Evolutionary conservation across 2,113 vertebrate species (phyloP), one percentile per base, ranked within the genome.

Genomic region (Callochromis pleurospilus): DNA sequence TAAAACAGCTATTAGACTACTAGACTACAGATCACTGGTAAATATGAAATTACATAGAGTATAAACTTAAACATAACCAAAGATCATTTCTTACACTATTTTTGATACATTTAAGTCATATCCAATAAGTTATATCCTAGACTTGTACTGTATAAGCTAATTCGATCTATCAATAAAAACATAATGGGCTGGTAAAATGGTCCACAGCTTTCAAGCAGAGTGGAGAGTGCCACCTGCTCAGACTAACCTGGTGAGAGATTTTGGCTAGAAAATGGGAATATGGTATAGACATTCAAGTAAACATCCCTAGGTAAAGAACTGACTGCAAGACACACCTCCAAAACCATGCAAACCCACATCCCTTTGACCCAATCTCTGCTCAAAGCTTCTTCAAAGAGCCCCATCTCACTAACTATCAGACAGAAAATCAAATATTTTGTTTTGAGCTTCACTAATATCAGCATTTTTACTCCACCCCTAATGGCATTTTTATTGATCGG

Each of bases 361-460:
- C 79, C 56, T 38, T 62, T 7, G 54, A 86, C 80, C 88, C 83
- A 62, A 31, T 86, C 82, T 89, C 55, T 36, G 42, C 96, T 96
- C 96, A 85, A 93, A 97, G 96, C 96, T 96, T 83, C 80, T 81
- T 89, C 60, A 51, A 15, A 70, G 68, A 85, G 79, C 56, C 5
- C n/a, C 94, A 95, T 96, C 97, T 97, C 95, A 95, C 97, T 97
- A 97, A 97, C 97, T 97, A 97, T 96, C 96, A 96, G 95, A 97
- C 96, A 96, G 97, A 98, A 98, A 98, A 98, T 98, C 97, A 97
- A 98, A 99, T 97, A 98, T 98, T 99, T 98, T 97, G 97, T 98
- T 96, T 98, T 97, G 97, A 97, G 97, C 97, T 97, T 97, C 97
- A 97, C 97, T 97, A 98, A 99, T 98, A 98, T 98, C 97, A 98